These are phyloP conservation scores for Rhynchonycteris naso DNA, from an alignment of 2,797 vertebrate species.

Conservation along the genomic window DNA sequence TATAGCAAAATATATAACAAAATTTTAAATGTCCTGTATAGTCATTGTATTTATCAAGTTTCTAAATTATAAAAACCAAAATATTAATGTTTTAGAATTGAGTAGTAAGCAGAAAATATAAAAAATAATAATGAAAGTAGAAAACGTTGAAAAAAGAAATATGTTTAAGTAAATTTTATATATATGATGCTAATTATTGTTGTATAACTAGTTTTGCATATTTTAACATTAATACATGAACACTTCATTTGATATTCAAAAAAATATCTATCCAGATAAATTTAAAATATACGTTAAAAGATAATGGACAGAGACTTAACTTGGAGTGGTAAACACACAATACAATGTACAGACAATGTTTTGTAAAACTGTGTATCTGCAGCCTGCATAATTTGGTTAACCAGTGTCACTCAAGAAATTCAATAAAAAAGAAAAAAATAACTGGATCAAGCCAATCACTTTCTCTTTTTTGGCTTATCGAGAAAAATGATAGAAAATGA, in stretches of 20 bases:
- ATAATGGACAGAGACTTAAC: too few species aligned
- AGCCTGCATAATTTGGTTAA: too few species aligned
- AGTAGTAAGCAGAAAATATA: not conserved
- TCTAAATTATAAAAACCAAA: not conserved
- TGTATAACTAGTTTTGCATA: not conserved
- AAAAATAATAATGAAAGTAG: not conserved
- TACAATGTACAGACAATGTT: too few species aligned
- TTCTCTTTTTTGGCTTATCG: too few species aligned
- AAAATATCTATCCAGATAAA: not conserved
- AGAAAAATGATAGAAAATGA: too few species aligned
- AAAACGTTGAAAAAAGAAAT: not conserved
- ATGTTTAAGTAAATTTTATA: not conserved
- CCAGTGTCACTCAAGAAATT: too few species aligned
- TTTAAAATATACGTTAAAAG: not conserved
- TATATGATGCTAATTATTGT: not conserved
- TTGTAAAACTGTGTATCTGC: too few species aligned
- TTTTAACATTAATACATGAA: not conserved
- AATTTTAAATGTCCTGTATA: not conserved
- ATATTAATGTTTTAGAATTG: not conserved
- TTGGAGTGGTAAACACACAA: too few species aligned
- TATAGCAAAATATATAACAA: not conserved
- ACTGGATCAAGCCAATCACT: too few species aligned
- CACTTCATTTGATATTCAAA: not conserved
- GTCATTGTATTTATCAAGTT: not conserved
- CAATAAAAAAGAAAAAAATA: too few species aligned